These are phyloP conservation scores for Anabacerthia variegaticeps DNA, from an alignment of 2,797 vertebrate genomes.

Conservation along the genomic window DNA sequence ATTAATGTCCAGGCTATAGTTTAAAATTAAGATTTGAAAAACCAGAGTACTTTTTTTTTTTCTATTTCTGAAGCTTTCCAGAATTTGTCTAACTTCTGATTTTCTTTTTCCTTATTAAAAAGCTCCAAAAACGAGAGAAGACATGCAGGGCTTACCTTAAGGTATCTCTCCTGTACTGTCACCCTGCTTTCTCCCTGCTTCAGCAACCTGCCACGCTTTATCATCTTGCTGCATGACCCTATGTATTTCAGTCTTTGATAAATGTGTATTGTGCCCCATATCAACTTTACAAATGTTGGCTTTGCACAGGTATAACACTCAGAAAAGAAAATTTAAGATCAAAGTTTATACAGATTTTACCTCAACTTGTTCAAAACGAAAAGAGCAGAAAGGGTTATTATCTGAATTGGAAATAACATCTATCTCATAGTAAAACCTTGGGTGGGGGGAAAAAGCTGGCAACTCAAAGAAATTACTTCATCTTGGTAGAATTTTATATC, in stretches of 20 bases:
- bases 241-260: constrained; percentile 87
- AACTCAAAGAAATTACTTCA: constrained; percentile 61
- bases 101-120: constrained; percentile 87
- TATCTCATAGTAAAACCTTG: constrained; percentile 32
- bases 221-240: constrained; percentile 81
- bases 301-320: constrained; percentile 73
- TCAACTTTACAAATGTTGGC: constrained; percentile 76
- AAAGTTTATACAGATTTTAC: constrained; percentile 44
- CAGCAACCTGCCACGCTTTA: constrained; percentile 84
- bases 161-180: constrained; percentile 92
- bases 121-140: constrained; percentile 99
- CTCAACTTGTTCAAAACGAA: constrained; percentile 50
- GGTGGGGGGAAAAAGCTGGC: constrained; percentile 27
- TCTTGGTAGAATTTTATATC: constrained; percentile 75
- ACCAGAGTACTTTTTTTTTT: constrained; percentile 36
- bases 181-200: constrained; percentile 82
- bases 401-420: constrained; percentile 69
- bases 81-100: constrained; percentile 80
- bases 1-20: neutral
- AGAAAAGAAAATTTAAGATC: constrained; percentile 44
- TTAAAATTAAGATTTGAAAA: constrained; percentile 3
- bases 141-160: constrained; percentile 99
- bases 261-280: constrained; percentile 81
- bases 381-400: constrained; percentile 46
- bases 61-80: constrained; percentile 66